Conservation (phyloP, 1,140 invertebrate species). For the Idris sp. region DNA sequence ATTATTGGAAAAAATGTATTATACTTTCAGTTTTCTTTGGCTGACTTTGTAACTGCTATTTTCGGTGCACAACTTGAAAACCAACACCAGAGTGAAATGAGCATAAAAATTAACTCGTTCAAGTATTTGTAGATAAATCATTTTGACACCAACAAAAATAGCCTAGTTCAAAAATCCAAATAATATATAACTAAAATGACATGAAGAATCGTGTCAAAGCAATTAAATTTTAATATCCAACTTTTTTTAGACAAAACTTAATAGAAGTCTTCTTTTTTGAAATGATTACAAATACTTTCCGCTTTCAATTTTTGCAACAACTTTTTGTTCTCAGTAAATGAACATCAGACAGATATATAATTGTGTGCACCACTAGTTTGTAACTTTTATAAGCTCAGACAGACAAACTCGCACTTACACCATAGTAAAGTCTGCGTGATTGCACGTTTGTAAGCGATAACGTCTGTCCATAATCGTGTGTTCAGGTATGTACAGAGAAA, state of each 20-base stretch:
- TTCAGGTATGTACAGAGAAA: slow-evolving; percentile 51
- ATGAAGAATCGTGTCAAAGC: too few relatives aligned
- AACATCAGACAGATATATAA: neutral
- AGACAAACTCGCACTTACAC: neutral
- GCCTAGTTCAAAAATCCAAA: too few relatives aligned
- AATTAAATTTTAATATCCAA: too few relatives aligned
- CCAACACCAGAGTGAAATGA: too few relatives aligned
- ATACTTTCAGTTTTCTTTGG: too few relatives aligned
- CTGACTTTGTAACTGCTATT: too few relatives aligned
- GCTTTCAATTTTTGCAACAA: slow-evolving; percentile 1
- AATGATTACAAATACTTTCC: neutral
- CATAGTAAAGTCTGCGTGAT: slow-evolving; percentile 36
- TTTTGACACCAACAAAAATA: too few relatives aligned
- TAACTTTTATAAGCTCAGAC: neutral
- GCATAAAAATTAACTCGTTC: too few relatives aligned
- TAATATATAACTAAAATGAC: too few relatives aligned
- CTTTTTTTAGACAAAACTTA: neutral
- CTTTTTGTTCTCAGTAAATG: slow-evolving; percentile 6
- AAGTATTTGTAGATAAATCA: too few relatives aligned
- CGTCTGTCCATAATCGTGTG: slow-evolving; percentile 29
- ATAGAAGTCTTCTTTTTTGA: neutral
- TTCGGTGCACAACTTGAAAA: too few relatives aligned
- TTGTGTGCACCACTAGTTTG: neutral
- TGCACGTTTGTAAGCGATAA: slow-evolving; percentile 43
- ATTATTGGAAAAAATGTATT: too few relatives aligned